Evolutionary conservation across 2,113 vertebrate genomes (phyloP).

Genomic region (Sphaerodactylus townsendi): DNA sequence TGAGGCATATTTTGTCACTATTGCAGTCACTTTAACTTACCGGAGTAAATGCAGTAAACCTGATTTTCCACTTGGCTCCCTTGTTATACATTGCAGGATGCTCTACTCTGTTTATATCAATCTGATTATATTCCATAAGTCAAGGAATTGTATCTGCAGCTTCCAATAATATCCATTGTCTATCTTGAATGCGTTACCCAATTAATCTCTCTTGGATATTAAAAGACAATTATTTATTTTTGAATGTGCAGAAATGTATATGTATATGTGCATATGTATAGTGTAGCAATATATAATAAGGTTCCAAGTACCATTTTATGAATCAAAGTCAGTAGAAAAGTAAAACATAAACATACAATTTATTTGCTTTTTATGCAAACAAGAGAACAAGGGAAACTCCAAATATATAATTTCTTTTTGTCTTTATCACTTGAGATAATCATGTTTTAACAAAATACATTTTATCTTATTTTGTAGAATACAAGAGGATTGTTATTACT

Average conservation of each 20-base stretch:
- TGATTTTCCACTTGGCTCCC: background rate
- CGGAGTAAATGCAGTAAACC: background rate
- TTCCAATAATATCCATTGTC: constrained; percentile 45
- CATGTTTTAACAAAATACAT: constrained; percentile 71
- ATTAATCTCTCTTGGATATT: constrained; percentile 65
- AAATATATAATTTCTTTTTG: constrained; percentile 68
- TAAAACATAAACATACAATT: constrained; percentile 58
- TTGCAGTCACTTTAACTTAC: background rate
- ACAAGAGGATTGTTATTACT: constrained; percentile 48
- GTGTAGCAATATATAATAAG: constrained; percentile 62
- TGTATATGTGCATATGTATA: constrained; percentile 71
- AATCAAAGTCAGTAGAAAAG: constrained; percentile 59
- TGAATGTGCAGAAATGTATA: constrained; percentile 68
- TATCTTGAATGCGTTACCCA: constrained; percentile 71
- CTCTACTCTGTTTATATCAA: background rate
- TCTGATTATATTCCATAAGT: background rate
- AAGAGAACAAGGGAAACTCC: constrained; percentile 62
- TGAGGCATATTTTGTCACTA: background rate
- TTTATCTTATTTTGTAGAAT: constrained; percentile 66
- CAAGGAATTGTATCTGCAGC: background rate
- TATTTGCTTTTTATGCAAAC: constrained; percentile 66
- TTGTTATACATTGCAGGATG: background rate
- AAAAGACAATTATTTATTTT: constrained; percentile 68
- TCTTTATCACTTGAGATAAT: constrained; percentile 43
- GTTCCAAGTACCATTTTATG: constrained; percentile 41